Conservation (phyloP, 2,797 vertebrate genomes). For the Characodon lateralis region DNA sequence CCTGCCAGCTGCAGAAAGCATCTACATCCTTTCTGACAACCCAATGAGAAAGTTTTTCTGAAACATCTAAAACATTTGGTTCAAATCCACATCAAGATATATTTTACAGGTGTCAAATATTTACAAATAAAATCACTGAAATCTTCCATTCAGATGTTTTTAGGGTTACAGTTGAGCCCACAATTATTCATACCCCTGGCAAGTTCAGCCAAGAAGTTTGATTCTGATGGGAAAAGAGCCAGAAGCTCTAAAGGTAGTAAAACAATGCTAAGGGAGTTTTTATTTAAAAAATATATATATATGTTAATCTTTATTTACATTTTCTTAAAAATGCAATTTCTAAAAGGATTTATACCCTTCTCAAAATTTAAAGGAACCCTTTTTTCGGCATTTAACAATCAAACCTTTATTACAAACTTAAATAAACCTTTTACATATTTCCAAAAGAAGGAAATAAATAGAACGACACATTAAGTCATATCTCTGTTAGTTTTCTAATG, state of each 20-base stretch:
- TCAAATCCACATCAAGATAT: neutral
- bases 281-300: too few relatives aligned
- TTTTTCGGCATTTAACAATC: neutral
- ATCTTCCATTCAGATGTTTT: neutral
- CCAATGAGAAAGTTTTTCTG: neutral
- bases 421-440: too few relatives aligned
- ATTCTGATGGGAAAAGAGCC: neutral
- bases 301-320: too few relatives aligned
- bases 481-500: too few relatives aligned
- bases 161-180: neutral
- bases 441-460: too few relatives aligned
- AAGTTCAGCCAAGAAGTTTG: neutral
- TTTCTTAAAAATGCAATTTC: neutral
- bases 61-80: neutral
- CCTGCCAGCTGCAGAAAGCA: constrained; percentile 53
- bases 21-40: neutral
- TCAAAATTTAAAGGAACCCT: neutral
- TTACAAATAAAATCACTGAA: neutral
- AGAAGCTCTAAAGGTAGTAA: neutral
- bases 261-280: neutral
- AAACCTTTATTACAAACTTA: too few relatives aligned
- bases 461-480: too few relatives aligned
- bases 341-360: neutral
- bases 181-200: neutral
- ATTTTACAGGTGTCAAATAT: neutral